Evolutionary conservation across 1,140 invertebrate genomes (phyloP), one percentile per base, ranked within the genome.

Genomic region (Hyphantria cunea): DNA sequence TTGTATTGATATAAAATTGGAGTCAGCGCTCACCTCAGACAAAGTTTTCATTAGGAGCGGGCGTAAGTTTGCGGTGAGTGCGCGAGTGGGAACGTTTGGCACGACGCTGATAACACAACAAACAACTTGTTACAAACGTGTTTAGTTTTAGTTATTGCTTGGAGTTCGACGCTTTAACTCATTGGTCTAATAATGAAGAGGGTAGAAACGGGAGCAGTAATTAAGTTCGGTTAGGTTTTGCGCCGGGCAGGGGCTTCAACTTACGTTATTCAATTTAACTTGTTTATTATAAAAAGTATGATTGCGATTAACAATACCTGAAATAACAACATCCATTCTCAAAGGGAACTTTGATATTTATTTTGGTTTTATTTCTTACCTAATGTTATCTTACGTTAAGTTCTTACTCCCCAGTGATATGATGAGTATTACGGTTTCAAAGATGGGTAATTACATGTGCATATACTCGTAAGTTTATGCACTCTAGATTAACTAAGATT

Each of bases 51-150:
- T 86, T 84, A 84, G 82, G 68, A 72, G 74, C 72, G 78, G 73
- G 69, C 54, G 71, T 74, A 84, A 87, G 83, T 87, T 89, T 78
- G 82, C 69, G 78, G 80, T 70, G 80, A 80, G 78, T 80, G 78
- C 72, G 76, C 73, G 80, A 72, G 69, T 50, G 78, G 79, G 79
- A 84, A 76, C 76, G 83, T 76, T 89, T 89, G 85, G 86, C 70
- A 74, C 75, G 70, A 64, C 68, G 74, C 82, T 89, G 86, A 89
- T 89, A 89, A 89, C 83, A 86, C 77, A 86, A 86, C 84, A 84
- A 86, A 85, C 83, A 87, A 89, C 84, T 89, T 86, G 84, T 86
- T 86, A 87, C 84, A 86, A 89, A 87, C 84, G 80, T 82, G 79
- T 89, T 89, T 85, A 87, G 83, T 86, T 89, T 86, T 85, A 89